phyloP scores from a whole-genome alignment of 1,140 invertebrate species.

The Theocolax elegans region DNA sequence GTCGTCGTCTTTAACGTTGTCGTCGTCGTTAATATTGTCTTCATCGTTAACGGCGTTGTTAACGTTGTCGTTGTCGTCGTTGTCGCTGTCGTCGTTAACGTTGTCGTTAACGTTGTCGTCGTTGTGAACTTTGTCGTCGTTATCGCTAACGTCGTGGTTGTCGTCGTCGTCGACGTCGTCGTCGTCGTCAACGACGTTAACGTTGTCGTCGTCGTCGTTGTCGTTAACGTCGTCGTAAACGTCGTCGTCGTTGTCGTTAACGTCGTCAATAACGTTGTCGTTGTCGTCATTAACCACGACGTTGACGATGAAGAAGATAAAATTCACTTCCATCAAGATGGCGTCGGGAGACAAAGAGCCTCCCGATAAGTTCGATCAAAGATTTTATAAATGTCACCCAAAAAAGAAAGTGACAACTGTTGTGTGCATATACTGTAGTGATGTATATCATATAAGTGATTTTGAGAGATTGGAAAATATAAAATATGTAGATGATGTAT shows the following conservation, averaged over 20 bases:
- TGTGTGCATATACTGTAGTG: too few species aligned
- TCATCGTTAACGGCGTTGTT: background rate
- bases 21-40: background rate
- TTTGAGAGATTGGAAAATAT: too few species aligned
- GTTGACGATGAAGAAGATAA: too few species aligned
- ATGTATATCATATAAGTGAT: too few species aligned
- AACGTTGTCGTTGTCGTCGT: background rate
- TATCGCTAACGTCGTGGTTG: background rate
- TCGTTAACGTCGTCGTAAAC: slow-evolving; percentile 4
- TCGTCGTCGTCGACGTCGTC: background rate
- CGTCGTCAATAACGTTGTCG: background rate
- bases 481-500: too few species aligned
- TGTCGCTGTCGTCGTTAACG: slow-evolving; percentile 2
- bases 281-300: slow-evolving; percentile 6
- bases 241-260: slow-evolving; percentile 8
- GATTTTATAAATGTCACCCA: too few species aligned
- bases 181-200: background rate
- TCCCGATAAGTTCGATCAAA: too few species aligned
- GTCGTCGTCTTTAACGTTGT: slow-evolving; percentile 4
- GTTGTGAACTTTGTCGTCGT: background rate
- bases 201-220: slow-evolving; percentile 4
- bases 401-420: too few species aligned
- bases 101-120: background rate
- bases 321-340: too few species aligned
- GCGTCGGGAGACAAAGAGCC: too few species aligned